Evolutionary conservation across 2,888 invertebrate species (phyloP).

Genomic region (Hemaris fuciformis): DNA sequence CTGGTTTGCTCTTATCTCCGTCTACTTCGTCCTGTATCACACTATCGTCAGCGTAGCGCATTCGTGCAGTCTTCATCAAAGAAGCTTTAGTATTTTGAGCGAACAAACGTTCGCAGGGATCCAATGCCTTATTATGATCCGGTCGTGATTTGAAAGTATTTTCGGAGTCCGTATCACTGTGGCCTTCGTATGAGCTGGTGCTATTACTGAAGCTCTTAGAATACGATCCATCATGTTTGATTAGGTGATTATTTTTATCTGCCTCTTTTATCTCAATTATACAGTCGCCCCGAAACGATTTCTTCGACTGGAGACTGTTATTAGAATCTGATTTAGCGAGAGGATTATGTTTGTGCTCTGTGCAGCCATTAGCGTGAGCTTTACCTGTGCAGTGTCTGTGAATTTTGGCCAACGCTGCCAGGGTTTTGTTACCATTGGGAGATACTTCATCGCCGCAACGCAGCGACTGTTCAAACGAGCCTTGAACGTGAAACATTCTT

Average conservation of each 20-base stretch:
- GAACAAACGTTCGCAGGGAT: slow-evolving; percentile 78
- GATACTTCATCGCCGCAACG: slow-evolving; percentile 76
- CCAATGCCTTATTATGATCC: slow-evolving; percentile 56
- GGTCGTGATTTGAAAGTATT: slow-evolving; percentile 67
- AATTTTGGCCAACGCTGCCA: slow-evolving; percentile 79
- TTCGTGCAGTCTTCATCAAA: slow-evolving; percentile 82
- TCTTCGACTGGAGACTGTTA: slow-evolving; percentile 68
- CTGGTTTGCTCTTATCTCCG: slow-evolving; percentile 65
- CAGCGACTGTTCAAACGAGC: slow-evolving; percentile 82
- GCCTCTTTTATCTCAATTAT: slow-evolving; percentile 72
- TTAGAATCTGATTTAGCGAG: slow-evolving; percentile 74
- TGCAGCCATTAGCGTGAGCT: slow-evolving; percentile 87
- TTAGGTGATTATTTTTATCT: slow-evolving; percentile 52
- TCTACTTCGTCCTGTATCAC: slow-evolving; percentile 68
- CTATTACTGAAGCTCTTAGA: slow-evolving; percentile 81
- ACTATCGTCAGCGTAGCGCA: slow-evolving; percentile 80
- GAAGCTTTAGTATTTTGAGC: slow-evolving; percentile 82
- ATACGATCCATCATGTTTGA: slow-evolving; percentile 55
- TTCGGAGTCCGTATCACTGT: slow-evolving; percentile 85
- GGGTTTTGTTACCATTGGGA: slow-evolving; percentile 73
- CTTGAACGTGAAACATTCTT: slow-evolving; percentile 79
- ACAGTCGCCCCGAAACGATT: slow-evolving; percentile 65
- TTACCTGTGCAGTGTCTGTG: slow-evolving; percentile 89
- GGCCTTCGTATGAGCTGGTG: slow-evolving; percentile 84
- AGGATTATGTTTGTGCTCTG: slow-evolving; percentile 72